These are phyloP conservation scores for Zele albiditarsus DNA, from an alignment of 2,888 invertebrate species.

Conservation along the genomic window DNA sequence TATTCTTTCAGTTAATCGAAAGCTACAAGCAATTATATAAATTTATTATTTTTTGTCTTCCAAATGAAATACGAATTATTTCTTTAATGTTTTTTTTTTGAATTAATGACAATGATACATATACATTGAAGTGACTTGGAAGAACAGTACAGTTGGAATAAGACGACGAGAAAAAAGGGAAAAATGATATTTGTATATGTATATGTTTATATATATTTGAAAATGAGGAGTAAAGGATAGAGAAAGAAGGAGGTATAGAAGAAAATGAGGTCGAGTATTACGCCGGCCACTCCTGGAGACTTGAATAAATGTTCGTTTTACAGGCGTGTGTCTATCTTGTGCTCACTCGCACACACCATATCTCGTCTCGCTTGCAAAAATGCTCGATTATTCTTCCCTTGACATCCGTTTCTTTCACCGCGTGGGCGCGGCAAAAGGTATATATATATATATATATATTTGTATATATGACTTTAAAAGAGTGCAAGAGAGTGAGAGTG, in stretches of 20 bases:
- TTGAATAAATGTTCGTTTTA: constrained; percentile 47
- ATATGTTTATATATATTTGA: not conserved
- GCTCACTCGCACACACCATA: constrained; percentile 24
- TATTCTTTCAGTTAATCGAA: constrained; percentile 34
- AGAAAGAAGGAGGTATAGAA: constrained; percentile 30
- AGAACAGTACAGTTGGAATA: not conserved
- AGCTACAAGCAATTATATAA: not conserved
- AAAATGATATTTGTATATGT: not conserved
- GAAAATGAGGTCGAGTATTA: constrained; percentile 51
- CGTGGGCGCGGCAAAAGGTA: constrained; percentile 24
- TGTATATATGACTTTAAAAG: not conserved
- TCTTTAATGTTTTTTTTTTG: constrained; percentile 19
- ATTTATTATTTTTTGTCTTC: not conserved
- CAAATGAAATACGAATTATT: not conserved
- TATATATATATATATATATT: constrained; percentile 8
- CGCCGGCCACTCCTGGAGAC: constrained; percentile 48
- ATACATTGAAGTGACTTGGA: constrained; percentile 5
- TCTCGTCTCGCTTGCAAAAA: constrained; percentile 35
- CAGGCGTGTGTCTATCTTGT: constrained; percentile 33
- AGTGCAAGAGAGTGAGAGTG: not conserved
- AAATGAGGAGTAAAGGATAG: constrained; percentile 25
- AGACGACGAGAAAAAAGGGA: not conserved
- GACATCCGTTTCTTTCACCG: constrained; percentile 33
- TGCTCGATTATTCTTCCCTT: constrained; percentile 43
- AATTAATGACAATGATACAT: not conserved